phyloP scores from a whole-genome alignment of 2,888 invertebrate genomes.

The Coremacera marginata region DNA sequence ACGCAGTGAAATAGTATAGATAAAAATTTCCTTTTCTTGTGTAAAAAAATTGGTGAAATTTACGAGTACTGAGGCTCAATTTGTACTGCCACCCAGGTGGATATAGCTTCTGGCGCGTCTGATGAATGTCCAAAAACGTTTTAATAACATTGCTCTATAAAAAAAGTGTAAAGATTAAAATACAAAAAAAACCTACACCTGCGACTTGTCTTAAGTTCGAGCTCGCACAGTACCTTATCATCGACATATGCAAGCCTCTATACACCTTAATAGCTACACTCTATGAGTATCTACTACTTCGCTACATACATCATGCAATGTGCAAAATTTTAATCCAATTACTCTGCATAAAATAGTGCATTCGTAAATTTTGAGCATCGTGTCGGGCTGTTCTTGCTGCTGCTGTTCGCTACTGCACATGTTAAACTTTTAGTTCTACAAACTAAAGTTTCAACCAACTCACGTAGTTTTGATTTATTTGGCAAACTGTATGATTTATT shows the following conservation, averaged over 20 bases:
- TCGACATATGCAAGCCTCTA: neutral
- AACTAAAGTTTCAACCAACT: slow-evolving; percentile 23
- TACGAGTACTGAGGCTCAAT: too few species aligned
- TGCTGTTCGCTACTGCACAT: neutral
- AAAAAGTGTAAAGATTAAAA: too few species aligned
- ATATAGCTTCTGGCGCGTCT: too few species aligned
- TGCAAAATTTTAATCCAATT: slow-evolving; percentile 38
- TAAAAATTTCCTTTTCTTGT: too few species aligned
- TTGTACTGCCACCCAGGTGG: too few species aligned
- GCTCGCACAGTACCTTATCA: too few species aligned
- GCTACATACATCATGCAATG: neutral
- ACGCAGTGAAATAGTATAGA: too few species aligned
- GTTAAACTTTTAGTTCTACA: slow-evolving; percentile 10
- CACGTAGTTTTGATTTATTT: slow-evolving; percentile 41
- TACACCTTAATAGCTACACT: slow-evolving; percentile 38
- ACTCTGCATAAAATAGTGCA: slow-evolving; percentile 40
- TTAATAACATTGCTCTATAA: too few species aligned
- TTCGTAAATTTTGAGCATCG: slow-evolving; percentile 45
- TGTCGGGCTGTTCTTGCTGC: neutral
- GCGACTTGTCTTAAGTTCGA: too few species aligned
- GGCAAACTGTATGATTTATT: slow-evolving; percentile 32
- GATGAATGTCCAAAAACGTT: too few species aligned
- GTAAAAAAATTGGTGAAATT: too few species aligned
- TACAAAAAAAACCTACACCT: too few species aligned
- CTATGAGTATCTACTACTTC: neutral